These are phyloP conservation scores for Castor canadensis DNA, from an alignment of 2,113 vertebrate species.

Conservation along the genomic window DNA sequence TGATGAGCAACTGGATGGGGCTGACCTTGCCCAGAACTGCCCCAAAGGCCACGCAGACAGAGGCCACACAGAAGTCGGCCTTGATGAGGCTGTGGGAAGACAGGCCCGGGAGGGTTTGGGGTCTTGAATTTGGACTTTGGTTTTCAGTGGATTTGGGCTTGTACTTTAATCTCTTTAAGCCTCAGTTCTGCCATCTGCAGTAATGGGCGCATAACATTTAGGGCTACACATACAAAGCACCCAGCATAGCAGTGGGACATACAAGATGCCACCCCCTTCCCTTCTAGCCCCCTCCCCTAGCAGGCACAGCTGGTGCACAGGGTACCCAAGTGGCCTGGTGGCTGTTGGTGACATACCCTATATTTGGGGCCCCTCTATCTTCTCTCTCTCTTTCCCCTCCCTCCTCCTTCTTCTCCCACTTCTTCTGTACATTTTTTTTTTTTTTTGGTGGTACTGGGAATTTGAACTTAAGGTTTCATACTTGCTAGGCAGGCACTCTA, in stretches of 20 bases:
- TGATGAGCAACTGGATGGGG: slow-evolving; percentile 92
- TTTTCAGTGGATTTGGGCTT: background rate
- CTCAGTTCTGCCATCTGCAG: background rate
- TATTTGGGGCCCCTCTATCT: background rate
- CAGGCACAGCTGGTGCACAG: background rate
- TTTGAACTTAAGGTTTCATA: too few species aligned
- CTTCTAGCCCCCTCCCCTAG: background rate
- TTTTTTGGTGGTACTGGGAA: too few species aligned
- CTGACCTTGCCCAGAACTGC: slow-evolving; percentile 96
- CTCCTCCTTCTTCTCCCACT: background rate
- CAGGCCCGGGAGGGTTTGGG: background rate
- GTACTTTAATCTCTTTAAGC: background rate
- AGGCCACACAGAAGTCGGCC: slow-evolving; percentile 96
- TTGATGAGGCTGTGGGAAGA: slow-evolving; percentile 92
- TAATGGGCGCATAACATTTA: background rate
- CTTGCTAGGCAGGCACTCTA: too few species aligned
- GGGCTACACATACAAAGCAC: background rate
- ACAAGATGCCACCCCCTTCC: background rate
- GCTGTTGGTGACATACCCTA: background rate
- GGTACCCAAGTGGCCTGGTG: background rate
- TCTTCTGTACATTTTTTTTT: too few species aligned
- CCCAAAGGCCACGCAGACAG: slow-evolving; percentile 94
- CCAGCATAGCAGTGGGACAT: background rate
- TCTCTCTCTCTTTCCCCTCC: background rate
- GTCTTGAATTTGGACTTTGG: background rate